Percentiles rank a stretch among this genome's conserved stretches.
These are phyloP conservation scores for Drosophila sucinea DNA, from an alignment of 1,140 invertebrate species.

Conservation along the genomic window DNA sequence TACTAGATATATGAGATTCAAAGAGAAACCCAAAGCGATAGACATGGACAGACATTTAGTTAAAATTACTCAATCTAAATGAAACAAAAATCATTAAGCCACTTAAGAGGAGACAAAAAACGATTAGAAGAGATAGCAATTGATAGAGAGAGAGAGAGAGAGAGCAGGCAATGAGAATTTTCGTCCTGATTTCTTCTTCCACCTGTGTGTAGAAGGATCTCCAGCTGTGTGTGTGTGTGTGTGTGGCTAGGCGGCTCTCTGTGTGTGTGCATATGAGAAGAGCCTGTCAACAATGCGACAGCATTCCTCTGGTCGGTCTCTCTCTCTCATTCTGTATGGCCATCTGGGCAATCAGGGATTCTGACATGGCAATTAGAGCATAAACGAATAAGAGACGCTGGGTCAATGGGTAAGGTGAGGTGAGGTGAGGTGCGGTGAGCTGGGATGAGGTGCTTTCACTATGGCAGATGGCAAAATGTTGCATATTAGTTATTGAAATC, in stretches of 20 bases:
- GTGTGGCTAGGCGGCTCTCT: slow-evolving; percentile 16
- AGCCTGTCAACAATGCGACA: slow-evolving; percentile 63
- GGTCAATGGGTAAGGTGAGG: neutral
- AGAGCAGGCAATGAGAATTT: slow-evolving; percentile 11
- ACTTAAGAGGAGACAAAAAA: slow-evolving; percentile 50
- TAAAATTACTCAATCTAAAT: slow-evolving; percentile 63
- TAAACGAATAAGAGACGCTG: slow-evolving; percentile 46
- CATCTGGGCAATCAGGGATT: slow-evolving; percentile 62
- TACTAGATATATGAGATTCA: neutral
- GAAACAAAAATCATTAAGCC: slow-evolving; percentile 76
- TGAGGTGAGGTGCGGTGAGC: neutral
- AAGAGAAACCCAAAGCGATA: slow-evolving; percentile 9
- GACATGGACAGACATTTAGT: slow-evolving; percentile 31
- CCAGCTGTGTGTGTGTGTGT: slow-evolving; percentile 35
- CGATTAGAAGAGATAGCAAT: slow-evolving; percentile 1
- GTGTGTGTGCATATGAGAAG: slow-evolving; percentile 46
- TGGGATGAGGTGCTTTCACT: neutral
- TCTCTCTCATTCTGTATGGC: slow-evolving; percentile 25
- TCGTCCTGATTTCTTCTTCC: slow-evolving; percentile 30
- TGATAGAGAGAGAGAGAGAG: slow-evolving; percentile 35
- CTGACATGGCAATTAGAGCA: slow-evolving; percentile 77
- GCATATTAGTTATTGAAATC: slow-evolving; percentile 81
- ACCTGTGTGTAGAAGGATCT: slow-evolving; percentile 19
- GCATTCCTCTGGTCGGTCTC: slow-evolving; percentile 34
- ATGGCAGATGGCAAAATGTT: slow-evolving; percentile 4